Conservation (phyloP, 2,888 invertebrate genomes). For the Apoderus coryli region DNA sequence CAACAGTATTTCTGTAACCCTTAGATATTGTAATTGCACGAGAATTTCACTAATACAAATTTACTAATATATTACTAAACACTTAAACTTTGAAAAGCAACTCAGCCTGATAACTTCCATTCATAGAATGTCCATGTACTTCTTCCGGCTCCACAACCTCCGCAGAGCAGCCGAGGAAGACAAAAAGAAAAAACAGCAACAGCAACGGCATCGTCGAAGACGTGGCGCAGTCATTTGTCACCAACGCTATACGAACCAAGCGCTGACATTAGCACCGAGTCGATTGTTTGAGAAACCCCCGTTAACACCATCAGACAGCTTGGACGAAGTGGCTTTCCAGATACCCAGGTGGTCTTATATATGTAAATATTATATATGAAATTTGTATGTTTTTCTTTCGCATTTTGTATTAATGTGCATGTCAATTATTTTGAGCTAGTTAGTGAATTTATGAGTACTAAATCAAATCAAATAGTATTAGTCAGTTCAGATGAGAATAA, state of each 20-base stretch:
- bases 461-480: too few species aligned
- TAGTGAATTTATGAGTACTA: too few species aligned
- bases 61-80: too few species aligned
- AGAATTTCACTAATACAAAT: too few species aligned
- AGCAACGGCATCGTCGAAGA: conserved; percentile 23
- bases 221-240: conserved; percentile 26
- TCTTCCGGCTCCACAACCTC: conserved; percentile 86
- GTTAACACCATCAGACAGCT: conserved; percentile 71
- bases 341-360: conserved; percentile 73
- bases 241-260: conserved; percentile 43
- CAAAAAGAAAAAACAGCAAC: conserved; percentile 42
- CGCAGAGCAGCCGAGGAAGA: conserved; percentile 71
- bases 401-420: conserved; percentile 8
- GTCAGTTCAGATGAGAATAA: too few species aligned
- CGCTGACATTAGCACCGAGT: conserved; percentile 58
- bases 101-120: too few species aligned
- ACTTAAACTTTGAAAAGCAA: too few species aligned
- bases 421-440: not conserved
- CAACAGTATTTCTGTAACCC: too few species aligned
- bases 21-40: too few species aligned
- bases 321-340: conserved; percentile 83
- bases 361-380: conserved; percentile 21
- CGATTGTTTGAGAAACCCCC: conserved; percentile 73
- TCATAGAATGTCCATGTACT: conserved; percentile 81
- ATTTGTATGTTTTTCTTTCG: conserved; percentile 6